A percentile compares a stretch with the other conserved stretches of the same genome.
These are phyloP conservation scores for Volucella inflata DNA, from an alignment of 2,888 invertebrate species.

Conservation along the genomic window DNA sequence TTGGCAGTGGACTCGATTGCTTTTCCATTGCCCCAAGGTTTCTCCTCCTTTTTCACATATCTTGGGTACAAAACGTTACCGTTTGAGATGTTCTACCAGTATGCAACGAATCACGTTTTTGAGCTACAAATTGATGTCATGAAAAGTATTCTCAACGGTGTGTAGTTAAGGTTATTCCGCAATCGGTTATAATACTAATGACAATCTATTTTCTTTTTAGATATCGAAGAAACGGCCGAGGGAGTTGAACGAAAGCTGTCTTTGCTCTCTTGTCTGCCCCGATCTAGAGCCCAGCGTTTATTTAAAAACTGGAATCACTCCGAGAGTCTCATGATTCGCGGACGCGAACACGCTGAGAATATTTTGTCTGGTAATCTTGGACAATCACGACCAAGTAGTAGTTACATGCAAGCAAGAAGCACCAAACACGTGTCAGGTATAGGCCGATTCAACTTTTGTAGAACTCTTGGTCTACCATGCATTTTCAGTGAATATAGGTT, in stretches of 20 bases:
- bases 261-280: constrained; percentile 89
- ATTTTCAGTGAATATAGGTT: constrained; percentile 51
- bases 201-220: constrained; percentile 77
- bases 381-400: constrained; percentile 78
- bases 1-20: constrained; percentile 91
- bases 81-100: constrained; percentile 92
- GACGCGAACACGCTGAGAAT: constrained; percentile 91
- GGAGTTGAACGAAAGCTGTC: constrained; percentile 89
- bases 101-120: constrained; percentile 92
- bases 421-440: constrained; percentile 64
- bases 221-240: constrained; percentile 84
- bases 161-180: constrained; percentile 66
- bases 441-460: neutral
- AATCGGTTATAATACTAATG: neutral
- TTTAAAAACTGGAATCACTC: constrained; percentile 92
- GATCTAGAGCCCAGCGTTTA: constrained; percentile 90
- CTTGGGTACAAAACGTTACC: constrained; percentile 91
- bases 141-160: constrained; percentile 92
- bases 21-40: constrained; percentile 93
- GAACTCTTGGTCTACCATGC: neutral
- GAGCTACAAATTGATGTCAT: constrained; percentile 94
- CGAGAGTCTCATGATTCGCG: constrained; percentile 90
- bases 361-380: constrained; percentile 89
- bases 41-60: constrained; percentile 94
- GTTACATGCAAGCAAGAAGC: constrained; percentile 60